Percentiles rank a stretch among this genome's conserved stretches.
Conservation (phyloP, 2,797 vertebrate genomes). For the Naso thynnoides region DNA sequence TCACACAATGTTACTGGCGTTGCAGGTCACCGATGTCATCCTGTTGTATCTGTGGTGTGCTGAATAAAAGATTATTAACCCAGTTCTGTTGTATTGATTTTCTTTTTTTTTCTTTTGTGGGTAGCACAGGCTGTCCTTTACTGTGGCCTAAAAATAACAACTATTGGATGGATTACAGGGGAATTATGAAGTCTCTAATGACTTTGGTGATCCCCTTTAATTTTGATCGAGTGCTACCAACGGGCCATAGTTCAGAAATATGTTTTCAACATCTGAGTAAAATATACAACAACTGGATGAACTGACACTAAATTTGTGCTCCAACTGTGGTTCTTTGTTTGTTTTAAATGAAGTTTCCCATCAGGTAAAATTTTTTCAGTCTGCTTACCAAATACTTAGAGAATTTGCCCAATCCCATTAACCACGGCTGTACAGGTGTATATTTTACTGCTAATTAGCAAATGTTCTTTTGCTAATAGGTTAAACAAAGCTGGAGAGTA, state of each 20-base stretch:
- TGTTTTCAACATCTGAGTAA: no score
- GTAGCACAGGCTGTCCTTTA: no score
- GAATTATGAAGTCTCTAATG: neutral
- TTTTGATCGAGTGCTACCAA: neutral
- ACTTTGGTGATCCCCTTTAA: accelerated
- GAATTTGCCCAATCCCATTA: neutral
- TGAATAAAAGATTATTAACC: conserved; percentile 70
- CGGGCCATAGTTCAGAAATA: neutral
- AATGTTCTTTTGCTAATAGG: neutral
- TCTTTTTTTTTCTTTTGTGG: no score
- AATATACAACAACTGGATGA: no score
- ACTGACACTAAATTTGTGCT: no score
- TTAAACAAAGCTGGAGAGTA: no score
- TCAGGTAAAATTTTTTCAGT: neutral
- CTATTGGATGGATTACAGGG: neutral
- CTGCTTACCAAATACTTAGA: neutral
- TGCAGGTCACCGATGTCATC: conserved; percentile 44
- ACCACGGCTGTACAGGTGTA: neutral
- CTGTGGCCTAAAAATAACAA: neutral
- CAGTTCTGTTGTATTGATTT: neutral
- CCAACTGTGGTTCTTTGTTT: no score
- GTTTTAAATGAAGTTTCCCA: neutral
- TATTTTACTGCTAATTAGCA: neutral
- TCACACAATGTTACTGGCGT: conserved; percentile 24
- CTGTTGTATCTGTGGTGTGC: conserved; percentile 62